Percentiles rank a stretch among this genome's conserved stretches.
Evolutionary conservation across 2,113 vertebrate species (phyloP).

Genomic region (Nestor notabilis): DNA sequence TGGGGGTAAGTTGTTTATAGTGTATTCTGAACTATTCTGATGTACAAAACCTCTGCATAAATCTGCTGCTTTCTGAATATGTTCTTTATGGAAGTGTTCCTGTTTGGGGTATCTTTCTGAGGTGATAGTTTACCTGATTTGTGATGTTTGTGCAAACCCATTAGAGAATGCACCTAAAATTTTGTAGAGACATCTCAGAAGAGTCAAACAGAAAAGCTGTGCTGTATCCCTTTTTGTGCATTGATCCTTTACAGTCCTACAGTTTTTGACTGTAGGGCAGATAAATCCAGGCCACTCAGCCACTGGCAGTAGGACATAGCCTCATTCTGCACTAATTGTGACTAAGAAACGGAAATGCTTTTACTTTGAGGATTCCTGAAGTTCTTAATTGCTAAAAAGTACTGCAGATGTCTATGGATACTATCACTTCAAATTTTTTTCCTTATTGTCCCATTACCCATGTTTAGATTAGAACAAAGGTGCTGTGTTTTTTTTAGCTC

Average conservation of each 20-base stretch:
- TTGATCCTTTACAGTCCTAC: not conserved
- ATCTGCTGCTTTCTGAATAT: accelerated
- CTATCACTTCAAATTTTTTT: not conserved
- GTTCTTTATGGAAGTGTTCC: not conserved
- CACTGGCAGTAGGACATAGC: not conserved
- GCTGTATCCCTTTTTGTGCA: not conserved
- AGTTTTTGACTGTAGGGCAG: not conserved
- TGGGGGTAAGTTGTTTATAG: constrained; percentile 83
- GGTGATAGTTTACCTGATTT: not conserved
- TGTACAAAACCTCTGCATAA: not conserved
- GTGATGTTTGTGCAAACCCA: not conserved
- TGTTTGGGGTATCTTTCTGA: not conserved
- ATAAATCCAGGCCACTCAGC: not conserved
- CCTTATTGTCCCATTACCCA: not conserved
- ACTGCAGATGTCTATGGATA: not conserved
- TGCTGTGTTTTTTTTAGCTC: not conserved
- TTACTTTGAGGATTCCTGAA: not conserved
- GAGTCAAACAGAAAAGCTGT: not conserved
- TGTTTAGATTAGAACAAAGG: not conserved
- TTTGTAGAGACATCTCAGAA: not conserved
- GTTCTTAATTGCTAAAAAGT: not conserved
- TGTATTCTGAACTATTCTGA: not conserved
- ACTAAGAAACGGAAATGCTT: not conserved
- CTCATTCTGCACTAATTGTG: not conserved
- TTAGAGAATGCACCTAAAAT: not conserved